A percentile compares a stretch with the other conserved stretches of the same genome.
Conservation (phyloP, 2,797 vertebrate genomes). For the Sarcophilus harrisii region DNA sequence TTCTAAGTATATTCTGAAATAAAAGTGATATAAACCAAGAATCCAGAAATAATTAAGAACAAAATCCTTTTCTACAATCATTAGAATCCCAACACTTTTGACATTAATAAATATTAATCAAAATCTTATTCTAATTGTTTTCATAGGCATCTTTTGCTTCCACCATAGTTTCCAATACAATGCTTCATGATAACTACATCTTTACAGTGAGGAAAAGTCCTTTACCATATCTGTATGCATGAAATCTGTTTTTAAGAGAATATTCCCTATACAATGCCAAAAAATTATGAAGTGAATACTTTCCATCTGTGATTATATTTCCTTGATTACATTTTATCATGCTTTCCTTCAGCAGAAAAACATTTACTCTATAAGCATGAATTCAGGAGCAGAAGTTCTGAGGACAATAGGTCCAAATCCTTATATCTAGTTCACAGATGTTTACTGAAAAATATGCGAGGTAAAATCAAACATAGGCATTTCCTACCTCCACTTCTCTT, state of each 20-base stretch:
- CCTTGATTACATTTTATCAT: neutral
- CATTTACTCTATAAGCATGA: neutral
- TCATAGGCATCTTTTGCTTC: neutral
- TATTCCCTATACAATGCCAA: neutral
- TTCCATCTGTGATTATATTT: neutral
- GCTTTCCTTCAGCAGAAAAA: neutral
- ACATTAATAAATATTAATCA: neutral
- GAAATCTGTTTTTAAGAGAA: neutral
- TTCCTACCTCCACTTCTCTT: neutral
- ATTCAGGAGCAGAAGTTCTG: neutral
- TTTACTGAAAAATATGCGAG: neutral
- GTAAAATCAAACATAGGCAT: neutral
- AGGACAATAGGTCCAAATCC: neutral
- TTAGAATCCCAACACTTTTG: neutral
- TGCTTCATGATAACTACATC: neutral
- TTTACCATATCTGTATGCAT: neutral
- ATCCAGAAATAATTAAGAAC: neutral
- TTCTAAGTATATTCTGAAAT: neutral
- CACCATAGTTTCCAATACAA: neutral
- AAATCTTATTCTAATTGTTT: neutral
- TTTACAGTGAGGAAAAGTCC: neutral
- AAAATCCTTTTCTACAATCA: neutral
- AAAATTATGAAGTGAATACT: neutral
- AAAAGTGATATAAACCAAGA: neutral
- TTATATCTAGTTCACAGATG: neutral